Evolutionary conservation across 92 coral and sea anemone genomes (phyloP).

Genomic region (Palythoa heliodiscus): DNA sequence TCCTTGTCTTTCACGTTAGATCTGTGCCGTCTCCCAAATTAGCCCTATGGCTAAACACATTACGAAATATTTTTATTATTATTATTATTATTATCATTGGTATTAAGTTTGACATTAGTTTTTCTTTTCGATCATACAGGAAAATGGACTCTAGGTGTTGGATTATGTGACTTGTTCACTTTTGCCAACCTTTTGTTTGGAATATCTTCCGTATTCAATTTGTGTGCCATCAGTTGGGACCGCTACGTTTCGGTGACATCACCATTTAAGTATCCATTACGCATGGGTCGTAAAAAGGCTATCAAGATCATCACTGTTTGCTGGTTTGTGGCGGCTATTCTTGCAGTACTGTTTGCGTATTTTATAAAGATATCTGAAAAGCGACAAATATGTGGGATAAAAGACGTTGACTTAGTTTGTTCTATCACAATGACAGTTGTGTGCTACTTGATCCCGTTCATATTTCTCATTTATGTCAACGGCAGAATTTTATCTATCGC

Average conservation of each 20-base stretch:
- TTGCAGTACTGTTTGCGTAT: slow-evolving; percentile 44
- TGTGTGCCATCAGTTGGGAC: slow-evolving; percentile 87
- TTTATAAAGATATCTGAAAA: slow-evolving; percentile 37
- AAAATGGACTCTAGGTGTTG: slow-evolving; percentile 71
- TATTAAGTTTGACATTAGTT: no score
- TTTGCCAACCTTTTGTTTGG: slow-evolving; percentile 70
- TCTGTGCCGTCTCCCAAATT: no score
- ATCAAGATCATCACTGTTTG: slow-evolving; percentile 53
- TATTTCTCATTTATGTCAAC: slow-evolving; percentile 70
- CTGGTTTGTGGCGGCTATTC: slow-evolving; percentile 50
- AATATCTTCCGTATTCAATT: slow-evolving; percentile 67
- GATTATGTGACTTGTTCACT: slow-evolving; percentile 61
- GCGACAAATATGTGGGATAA: slow-evolving; percentile 58
- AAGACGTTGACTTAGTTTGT: slow-evolving; percentile 39
- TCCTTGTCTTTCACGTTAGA: no score
- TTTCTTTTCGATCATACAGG: slow-evolving; percentile 44
- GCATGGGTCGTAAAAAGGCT: slow-evolving; percentile 58
- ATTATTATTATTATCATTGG: not conserved
- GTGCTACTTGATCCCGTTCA: slow-evolving; percentile 51
- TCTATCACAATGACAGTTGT: slow-evolving; percentile 15
- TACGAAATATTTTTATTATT: no score
- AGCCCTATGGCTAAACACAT: no score
- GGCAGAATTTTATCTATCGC: slow-evolving; percentile 61
- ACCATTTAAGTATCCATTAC: slow-evolving; percentile 65
- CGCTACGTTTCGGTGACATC: slow-evolving; percentile 84